Conservation (phyloP, 2,113 vertebrate species). For the Oncorhynchus clarkii region DNA sequence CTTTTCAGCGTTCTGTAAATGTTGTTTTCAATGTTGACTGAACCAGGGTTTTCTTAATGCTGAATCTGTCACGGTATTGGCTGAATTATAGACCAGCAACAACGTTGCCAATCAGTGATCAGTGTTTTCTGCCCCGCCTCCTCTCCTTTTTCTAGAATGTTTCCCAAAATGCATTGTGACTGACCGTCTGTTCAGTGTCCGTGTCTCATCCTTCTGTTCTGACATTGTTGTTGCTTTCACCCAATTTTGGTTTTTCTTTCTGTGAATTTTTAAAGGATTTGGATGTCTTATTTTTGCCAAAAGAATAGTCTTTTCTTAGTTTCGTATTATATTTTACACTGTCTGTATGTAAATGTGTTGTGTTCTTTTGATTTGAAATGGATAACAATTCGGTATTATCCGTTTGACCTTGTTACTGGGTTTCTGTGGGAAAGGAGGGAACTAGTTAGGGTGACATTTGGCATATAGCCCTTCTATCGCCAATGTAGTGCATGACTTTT, state of each 20-base stretch:
- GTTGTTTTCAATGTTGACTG: too few species aligned
- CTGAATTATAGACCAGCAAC: neutral
- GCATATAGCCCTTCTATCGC: too few species aligned
- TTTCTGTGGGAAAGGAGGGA: neutral
- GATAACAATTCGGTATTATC: neutral
- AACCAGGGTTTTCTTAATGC: neutral
- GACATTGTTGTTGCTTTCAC: slow-evolving; percentile 7
- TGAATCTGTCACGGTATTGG: neutral
- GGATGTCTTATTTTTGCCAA: neutral
- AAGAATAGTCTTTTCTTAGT: neutral
- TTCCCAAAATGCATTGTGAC: neutral
- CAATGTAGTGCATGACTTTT: too few species aligned
- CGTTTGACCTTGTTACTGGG: neutral
- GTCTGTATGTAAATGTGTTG: neutral
- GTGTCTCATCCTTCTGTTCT: neutral
- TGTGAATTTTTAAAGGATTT: neutral
- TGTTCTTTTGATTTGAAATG: neutral
- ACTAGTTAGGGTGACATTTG: neutral
- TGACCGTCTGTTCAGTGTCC: neutral
- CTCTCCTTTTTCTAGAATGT: neutral
- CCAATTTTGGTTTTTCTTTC: too few species aligned
- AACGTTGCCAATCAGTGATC: too few species aligned
- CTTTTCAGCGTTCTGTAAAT: too few species aligned
- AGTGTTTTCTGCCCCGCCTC: neutral
- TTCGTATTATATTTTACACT: neutral